Evolutionary conservation across 23 tunicate genomes (phyloP).

Genomic region (Halocynthia aurantium): DNA sequence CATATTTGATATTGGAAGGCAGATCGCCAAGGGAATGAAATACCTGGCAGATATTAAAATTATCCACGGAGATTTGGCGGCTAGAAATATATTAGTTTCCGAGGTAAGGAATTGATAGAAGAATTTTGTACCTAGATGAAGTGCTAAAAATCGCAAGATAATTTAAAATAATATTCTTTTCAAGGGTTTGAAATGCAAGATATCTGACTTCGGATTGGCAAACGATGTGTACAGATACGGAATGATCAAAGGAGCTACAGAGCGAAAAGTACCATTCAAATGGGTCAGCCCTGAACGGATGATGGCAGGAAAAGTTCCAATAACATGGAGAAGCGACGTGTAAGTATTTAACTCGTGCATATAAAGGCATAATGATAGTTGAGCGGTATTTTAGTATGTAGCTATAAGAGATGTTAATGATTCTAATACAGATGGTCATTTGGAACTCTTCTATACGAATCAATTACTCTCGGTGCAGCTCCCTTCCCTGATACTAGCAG

Average conservation of each 20-base stretch:
- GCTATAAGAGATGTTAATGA: neutral
- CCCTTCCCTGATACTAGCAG: constrained; percentile 4
- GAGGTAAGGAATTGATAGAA: constrained; percentile 24
- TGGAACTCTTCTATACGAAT: constrained; percentile 16
- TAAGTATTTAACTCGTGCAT: constrained; percentile 20
- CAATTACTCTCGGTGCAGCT: constrained; percentile 16
- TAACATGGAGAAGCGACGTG: constrained; percentile 93
- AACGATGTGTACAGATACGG: constrained; percentile 94
- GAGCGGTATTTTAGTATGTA: neutral
- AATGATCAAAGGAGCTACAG: constrained; percentile 82
- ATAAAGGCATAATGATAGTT: neutral
- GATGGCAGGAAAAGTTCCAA: constrained; percentile 71
- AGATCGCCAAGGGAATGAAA: constrained; percentile 76
- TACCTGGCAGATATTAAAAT: constrained; percentile 48
- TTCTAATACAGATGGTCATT: constrained; percentile 8
- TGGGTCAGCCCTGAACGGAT: constrained; percentile 97
- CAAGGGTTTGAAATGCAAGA: constrained; percentile 63
- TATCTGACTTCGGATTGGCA: constrained; percentile 89
- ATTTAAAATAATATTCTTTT: neutral
- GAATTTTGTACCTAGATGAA: neutral
- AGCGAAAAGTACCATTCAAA: constrained; percentile 80
- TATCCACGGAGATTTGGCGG: constrained; percentile 95
- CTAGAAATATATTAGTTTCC: constrained; percentile 76
- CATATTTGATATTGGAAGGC: constrained; percentile 53
- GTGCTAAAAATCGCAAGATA: neutral